phyloP scores from a whole-genome alignment of 2,888 invertebrate genomes.

The Byasa hedistus region DNA sequence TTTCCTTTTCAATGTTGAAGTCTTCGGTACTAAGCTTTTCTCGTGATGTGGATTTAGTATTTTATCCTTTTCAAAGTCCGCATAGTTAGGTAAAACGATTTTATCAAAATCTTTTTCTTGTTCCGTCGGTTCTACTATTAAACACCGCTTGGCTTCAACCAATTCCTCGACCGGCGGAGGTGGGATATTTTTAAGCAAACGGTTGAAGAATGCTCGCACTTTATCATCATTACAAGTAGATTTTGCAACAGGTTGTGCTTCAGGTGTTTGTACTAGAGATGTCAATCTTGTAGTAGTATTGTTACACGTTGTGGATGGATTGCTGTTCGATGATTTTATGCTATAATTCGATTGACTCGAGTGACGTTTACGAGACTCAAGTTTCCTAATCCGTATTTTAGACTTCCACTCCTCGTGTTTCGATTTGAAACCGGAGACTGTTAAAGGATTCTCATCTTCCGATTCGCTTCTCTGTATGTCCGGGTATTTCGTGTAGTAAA shows the following conservation, averaged over 20 bases:
- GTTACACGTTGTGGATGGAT: conserved; percentile 38
- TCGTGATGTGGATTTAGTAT: conserved; percentile 42
- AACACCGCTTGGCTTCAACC: conserved; percentile 35
- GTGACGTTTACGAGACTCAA: conserved; percentile 49
- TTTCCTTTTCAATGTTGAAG: conserved; percentile 60
- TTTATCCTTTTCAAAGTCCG: conserved; percentile 58
- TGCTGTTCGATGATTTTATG: conserved; percentile 41
- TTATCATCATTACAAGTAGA: conserved; percentile 48
- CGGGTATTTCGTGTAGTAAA: conserved; percentile 65
- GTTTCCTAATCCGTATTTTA: conserved; percentile 56
- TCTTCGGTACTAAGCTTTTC: conserved; percentile 40
- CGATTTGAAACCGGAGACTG: conserved; percentile 57
- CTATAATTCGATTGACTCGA: conserved; percentile 46
- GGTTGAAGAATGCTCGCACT: conserved; percentile 56
- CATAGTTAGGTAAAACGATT: conserved; percentile 58
- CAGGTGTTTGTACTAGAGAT: conserved; percentile 41
- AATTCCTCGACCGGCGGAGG: conserved; percentile 59
- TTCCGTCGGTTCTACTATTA: conserved; percentile 35
- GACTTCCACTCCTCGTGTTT: conserved; percentile 67
- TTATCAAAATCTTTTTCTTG: conserved; percentile 46
- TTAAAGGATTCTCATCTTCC: conserved; percentile 66
- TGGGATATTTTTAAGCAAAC: conserved; percentile 58
- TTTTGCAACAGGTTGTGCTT: conserved; percentile 9
- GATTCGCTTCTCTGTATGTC: conserved; percentile 73
- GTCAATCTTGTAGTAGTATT: conserved; percentile 44